Evolutionary conservation across 1,140 invertebrate genomes (phyloP), one percentile per base, ranked within the genome.

Genomic region (Portunus trituberculatus): DNA sequence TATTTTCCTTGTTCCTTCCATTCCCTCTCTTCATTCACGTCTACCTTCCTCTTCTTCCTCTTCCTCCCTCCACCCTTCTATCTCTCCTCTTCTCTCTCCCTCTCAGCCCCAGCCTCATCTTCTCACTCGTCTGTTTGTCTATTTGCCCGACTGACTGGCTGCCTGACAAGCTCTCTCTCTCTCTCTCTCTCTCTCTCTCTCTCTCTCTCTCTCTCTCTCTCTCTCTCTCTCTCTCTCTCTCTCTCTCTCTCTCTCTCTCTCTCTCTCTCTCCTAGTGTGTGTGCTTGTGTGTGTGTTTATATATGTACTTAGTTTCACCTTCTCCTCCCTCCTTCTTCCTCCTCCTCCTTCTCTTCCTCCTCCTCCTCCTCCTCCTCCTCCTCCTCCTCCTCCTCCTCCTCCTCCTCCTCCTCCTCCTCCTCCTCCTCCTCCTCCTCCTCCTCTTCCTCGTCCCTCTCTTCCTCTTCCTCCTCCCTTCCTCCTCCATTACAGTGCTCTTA

Each of bases 101-200:
- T 39, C 39, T 39, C 39, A 59, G 52, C 1, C 20, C 52, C 12
- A 10, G 20, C 20, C 52, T 59, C 52, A 59, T 59, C 52, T 59
- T 59, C 52, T 59, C 52, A 20, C 52, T 20, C 20, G 52, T 59
- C 52, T 59, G 52, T 59, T 59, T 59, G 52, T 59, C 52, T 59
- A 20, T 59, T 20, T 59, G 12, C 52, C 20, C 20, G 29, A 4
- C 84, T 87, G 29, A 6, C 29, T 90, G 31, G 10, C 46, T 52
- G 4, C 3, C 10, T 14, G 39, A 28, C 39, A 14, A 25, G 16
- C 45, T 91, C 89, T 91, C 89, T 91, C 89, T 52, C 45, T 91
- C 89, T 91, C 48, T 91, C 89, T 52, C 48, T 91, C 59, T 59
- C 90, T 91, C 46, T 59, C 46, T 91, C 59, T 91, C 59, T 91